phyloP scores from a whole-genome alignment of 2,113 vertebrate genomes.

The Pluvialis apricaria region DNA sequence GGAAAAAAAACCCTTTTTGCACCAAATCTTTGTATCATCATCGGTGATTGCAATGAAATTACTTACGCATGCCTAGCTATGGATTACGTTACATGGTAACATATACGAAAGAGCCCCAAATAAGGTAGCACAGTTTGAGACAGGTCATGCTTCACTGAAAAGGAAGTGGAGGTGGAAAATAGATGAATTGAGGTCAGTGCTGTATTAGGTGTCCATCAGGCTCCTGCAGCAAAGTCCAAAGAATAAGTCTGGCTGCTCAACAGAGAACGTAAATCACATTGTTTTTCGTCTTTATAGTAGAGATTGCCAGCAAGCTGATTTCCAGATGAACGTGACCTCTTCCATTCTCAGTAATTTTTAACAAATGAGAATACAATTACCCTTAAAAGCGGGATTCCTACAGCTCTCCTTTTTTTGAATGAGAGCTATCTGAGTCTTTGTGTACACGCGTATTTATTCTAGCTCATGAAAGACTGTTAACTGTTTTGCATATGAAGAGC shows the following conservation, averaged over 20 bases:
- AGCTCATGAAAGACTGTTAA: neutral
- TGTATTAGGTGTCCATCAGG: neutral
- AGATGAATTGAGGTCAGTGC: neutral
- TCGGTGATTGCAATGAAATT: neutral
- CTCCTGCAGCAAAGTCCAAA: neutral
- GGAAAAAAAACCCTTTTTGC: neutral
- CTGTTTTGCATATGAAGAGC: neutral
- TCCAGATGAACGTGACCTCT: neutral
- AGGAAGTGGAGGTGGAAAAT: neutral
- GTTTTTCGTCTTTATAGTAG: neutral
- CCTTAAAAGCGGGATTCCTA: neutral
- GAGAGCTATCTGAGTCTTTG: neutral
- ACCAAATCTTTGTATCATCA: neutral
- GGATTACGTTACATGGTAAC: neutral
- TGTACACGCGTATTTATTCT: neutral
- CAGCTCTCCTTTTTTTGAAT: neutral
- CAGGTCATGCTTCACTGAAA: neutral
- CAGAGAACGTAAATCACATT: neutral
- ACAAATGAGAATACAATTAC: neutral
- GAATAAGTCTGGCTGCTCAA: neutral
- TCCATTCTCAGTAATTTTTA: neutral
- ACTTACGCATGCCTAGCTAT: neutral
- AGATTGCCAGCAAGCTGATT: neutral
- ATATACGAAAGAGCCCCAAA: neutral
- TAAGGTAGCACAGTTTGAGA: conserved; percentile 13